Base-by-base conservation (phyloP, 2,797 vertebrate genomes). In the Otolemur crassicaudatus region DNA sequence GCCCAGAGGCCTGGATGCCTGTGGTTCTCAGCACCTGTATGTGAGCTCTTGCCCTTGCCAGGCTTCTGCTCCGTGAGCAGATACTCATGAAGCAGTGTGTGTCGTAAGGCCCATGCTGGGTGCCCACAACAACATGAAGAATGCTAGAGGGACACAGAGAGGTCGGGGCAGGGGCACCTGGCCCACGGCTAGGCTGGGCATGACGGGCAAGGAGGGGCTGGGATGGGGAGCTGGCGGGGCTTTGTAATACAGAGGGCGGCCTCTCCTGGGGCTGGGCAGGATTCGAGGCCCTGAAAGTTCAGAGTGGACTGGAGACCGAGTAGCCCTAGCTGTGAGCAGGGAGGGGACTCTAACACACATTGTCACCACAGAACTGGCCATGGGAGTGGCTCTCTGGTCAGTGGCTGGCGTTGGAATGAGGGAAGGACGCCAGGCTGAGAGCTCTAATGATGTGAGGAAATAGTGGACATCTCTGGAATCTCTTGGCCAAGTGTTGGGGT, bases 341-440 rank as follows among this genome's bases (percentile, higher is more conserved):
- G 29, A 65, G 40, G 31, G 70, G 19, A 23, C 2, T 2, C 80
- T 29, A 22, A 2, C 25, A 34, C 9, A 22, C 19, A 4, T 63
- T 0, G n/a, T 23, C 19, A 7, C 0, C 25, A 69, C 29, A 27
- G 53, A 16, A 16, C 14, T 7, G 5, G 6, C 2, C 20, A 29
- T 8, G 2, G 37, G 77, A 69, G 5, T 0, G 7, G 43, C 11
- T 31, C 53, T 69, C 43, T 70, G 49, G 34, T 25, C 22, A 2
- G 75, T 5, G 34, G 31, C 31, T 20, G 17, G 23, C 19, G 14
- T 43, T 13, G 40, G 61, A 56, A 14, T 12, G 27, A 69, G 19
- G 34, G 58, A 40, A 37, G 53, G 76, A 17, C 2, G n/a, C 72
- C 90, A 70, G 49, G 85, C 63, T 34, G 58, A 46, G 80, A 20